Conservation (phyloP, 2,113 vertebrate genomes). For the Merops nubicus region DNA sequence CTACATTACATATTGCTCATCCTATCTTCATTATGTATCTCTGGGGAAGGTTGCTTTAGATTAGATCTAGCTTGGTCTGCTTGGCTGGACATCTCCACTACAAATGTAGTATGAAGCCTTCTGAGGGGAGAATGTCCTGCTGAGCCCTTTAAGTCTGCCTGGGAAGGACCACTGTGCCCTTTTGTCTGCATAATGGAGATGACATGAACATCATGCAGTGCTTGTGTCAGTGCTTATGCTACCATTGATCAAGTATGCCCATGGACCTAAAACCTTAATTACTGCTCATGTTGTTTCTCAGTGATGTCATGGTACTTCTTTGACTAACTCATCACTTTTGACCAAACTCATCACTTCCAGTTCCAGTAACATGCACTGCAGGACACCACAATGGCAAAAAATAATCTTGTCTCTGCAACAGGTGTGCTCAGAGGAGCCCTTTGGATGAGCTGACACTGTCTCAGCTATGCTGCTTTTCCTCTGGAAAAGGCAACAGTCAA, state of each 20-base stretch:
- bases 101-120: background rate
- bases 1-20: background rate
- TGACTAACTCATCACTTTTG: too few species aligned
- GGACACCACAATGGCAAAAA: background rate
- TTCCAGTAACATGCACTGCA: background rate
- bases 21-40: background rate
- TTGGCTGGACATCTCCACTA: background rate
- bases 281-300: background rate
- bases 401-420: background rate
- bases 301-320: background rate
- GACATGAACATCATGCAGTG: background rate
- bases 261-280: background rate
- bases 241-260: background rate
- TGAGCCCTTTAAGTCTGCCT: background rate
- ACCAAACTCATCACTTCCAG: background rate
- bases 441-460: accelerated
- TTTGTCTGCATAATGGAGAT: background rate
- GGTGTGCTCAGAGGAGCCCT: background rate
- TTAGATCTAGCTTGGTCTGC: background rate
- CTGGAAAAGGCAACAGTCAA: background rate
- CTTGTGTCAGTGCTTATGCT: accelerated
- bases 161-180: background rate
- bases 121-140: background rate
- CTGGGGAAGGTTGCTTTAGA: background rate
- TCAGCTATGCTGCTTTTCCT: background rate